Conservation (phyloP, 2,113 vertebrate genomes). For the Ondatra zibethicus region DNA sequence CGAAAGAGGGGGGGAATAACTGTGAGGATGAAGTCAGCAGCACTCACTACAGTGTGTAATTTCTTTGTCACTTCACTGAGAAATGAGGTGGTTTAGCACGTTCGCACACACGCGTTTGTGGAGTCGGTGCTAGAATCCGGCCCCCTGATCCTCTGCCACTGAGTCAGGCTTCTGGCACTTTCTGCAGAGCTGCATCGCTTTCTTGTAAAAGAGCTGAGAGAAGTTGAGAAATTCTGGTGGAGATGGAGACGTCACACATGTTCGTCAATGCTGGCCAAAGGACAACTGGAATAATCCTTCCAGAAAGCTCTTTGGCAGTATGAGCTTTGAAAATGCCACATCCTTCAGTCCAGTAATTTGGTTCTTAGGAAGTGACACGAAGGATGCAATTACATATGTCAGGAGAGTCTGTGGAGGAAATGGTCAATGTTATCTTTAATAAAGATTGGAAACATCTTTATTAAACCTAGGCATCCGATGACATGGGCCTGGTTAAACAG, state of each 20-base stretch:
- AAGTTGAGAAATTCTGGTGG: neutral
- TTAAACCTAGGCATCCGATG: neutral
- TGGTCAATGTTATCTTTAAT: constrained; percentile 40
- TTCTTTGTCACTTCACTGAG: neutral
- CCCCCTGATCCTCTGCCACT: neutral
- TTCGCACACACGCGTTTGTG: neutral
- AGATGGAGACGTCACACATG: neutral
- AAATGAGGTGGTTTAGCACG: neutral
- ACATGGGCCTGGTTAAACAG: neutral
- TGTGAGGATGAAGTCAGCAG: neutral
- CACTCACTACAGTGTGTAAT: too few relatives aligned
- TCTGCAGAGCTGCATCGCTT: neutral
- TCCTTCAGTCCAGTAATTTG: constrained; percentile 48
- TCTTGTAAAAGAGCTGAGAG: neutral
- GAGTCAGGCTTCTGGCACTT: neutral
- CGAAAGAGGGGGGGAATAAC: neutral
- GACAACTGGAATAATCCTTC: neutral
- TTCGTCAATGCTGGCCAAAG: neutral
- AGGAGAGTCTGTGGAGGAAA: neutral
- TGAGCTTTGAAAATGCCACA: neutral
- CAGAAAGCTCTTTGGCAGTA: constrained; percentile 59
- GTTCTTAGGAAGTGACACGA: constrained; percentile 69
- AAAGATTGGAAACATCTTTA: constrained; percentile 34
- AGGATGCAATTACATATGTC: constrained; percentile 53
- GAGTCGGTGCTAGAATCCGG: neutral